Conservation (phyloP, 2,797 vertebrate genomes). For the Pseudotriccus pelzelni region DNA sequence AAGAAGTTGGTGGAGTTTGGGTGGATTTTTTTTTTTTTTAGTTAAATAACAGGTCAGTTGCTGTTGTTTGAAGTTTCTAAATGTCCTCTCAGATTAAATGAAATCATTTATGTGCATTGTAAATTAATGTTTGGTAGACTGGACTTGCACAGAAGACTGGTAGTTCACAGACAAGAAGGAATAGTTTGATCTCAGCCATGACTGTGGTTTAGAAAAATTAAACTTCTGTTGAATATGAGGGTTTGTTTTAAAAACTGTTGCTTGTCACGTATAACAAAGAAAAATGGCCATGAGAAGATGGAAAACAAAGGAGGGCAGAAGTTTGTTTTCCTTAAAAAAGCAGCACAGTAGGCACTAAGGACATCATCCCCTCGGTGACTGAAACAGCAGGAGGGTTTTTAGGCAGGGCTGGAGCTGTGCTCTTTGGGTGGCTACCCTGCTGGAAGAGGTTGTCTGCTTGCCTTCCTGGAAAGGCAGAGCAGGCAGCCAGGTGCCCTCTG, state of each 20-base stretch:
- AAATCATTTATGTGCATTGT: background rate
- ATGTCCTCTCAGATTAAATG: background rate
- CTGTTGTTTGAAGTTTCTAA: background rate
- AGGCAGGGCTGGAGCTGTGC: background rate
- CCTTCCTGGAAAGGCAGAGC: constrained; percentile 51
- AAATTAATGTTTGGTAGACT: background rate
- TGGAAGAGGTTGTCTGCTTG: background rate
- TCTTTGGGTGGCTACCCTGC: constrained; percentile 23
- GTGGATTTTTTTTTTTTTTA: background rate
- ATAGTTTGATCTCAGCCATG: background rate
- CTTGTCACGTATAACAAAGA: background rate
- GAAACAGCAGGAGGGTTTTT: constrained; percentile 13
- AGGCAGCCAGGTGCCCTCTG: constrained; percentile 54
- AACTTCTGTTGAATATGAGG: background rate
- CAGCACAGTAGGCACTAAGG: background rate
- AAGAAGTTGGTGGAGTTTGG: background rate
- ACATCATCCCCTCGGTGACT: background rate
- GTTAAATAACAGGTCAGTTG: background rate
- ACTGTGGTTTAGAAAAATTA: background rate
- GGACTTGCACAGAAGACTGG: background rate
- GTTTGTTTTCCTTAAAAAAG: constrained; percentile 4
- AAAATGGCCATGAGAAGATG: background rate
- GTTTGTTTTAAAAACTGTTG: constrained; percentile 8
- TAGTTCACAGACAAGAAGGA: background rate
- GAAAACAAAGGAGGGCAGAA: constrained; percentile 20